Conservation (phyloP, 37 sponge, comb jelly and placozoan genomes). For the Sycon ciliatum region DNA sequence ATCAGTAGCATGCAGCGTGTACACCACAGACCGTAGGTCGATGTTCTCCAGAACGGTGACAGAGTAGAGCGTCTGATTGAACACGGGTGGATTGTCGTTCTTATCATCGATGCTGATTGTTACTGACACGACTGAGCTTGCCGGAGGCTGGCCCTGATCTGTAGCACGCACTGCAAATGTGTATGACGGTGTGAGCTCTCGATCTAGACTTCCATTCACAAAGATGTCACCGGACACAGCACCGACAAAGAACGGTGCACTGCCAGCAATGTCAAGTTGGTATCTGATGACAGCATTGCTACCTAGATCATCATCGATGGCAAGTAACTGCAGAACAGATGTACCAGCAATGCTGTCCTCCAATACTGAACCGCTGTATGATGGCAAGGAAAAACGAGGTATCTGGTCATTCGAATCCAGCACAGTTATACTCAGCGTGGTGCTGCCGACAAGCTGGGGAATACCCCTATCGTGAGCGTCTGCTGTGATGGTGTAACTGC, state of each 20-base stretch:
- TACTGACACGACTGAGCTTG: slow-evolving; percentile 20
- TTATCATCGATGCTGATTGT: slow-evolving; percentile 42
- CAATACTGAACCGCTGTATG: slow-evolving; percentile 8
- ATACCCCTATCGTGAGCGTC: too few species aligned
- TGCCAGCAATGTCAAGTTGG: slow-evolving; percentile 50
- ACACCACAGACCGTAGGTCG: not conserved
- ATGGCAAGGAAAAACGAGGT: not conserved
- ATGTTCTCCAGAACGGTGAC: slow-evolving; percentile 25
- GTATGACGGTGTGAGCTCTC: slow-evolving; percentile 35
- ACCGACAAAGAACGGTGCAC: slow-evolving; percentile 40
- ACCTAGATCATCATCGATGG: slow-evolving; percentile 40
- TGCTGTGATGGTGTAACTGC: too few species aligned
- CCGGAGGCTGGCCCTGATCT: slow-evolving; percentile 30
- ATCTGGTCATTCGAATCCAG: slow-evolving; percentile 24
- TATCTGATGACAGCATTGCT: slow-evolving; percentile 54
- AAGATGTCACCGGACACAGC: too few species aligned
- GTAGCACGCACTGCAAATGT: slow-evolving; percentile 30
- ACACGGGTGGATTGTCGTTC: slow-evolving; percentile 57
- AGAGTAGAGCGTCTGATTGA: not conserved
- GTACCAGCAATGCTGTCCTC: not conserved
- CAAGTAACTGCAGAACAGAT: not conserved
- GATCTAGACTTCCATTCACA: too few species aligned
- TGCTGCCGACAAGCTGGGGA: too few species aligned
- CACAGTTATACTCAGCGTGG: slow-evolving; percentile 2
- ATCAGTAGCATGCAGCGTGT: slow-evolving; percentile 36